phyloP scores from a whole-genome alignment of 30 jellyfish, hydroid and myxozoan species.

The Catostylus mosaicus region DNA sequence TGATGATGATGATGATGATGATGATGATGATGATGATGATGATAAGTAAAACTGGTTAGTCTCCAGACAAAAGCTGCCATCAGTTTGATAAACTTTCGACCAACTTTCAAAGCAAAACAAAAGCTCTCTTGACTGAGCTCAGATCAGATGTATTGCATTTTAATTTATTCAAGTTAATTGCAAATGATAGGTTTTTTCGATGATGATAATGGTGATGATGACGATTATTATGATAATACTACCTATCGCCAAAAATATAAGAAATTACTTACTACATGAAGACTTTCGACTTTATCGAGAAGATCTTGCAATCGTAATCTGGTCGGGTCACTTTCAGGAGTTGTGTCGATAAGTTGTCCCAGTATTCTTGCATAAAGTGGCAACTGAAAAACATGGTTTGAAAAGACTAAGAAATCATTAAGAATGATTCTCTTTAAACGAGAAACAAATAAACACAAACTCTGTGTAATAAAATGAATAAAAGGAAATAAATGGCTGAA shows the following conservation, averaged over 20 bases:
- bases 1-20: too few species aligned
- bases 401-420: too few species aligned
- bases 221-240: background rate
- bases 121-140: background rate
- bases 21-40: too few species aligned
- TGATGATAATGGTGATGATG: too few species aligned
- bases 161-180: background rate
- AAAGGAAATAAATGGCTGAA: too few species aligned
- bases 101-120: background rate
- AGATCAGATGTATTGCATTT: background rate
- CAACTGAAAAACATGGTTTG: constrained; percentile 49
- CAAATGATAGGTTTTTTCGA: too few species aligned
- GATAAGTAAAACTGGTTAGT: too few species aligned
- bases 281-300: constrained; percentile 80
- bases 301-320: constrained; percentile 64
- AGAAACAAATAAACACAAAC: too few species aligned
- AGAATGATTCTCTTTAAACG: too few species aligned
- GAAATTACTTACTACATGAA: constrained; percentile 49
- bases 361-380: constrained; percentile 81
- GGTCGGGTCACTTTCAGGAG: constrained; percentile 78
- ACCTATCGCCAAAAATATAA: background rate
- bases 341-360: constrained; percentile 69
- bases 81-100: background rate
- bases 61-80: background rate
- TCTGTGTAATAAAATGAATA: too few species aligned